Conservation (phyloP, 1,140 invertebrate genomes). For the Caerostris extrusa region DNA sequence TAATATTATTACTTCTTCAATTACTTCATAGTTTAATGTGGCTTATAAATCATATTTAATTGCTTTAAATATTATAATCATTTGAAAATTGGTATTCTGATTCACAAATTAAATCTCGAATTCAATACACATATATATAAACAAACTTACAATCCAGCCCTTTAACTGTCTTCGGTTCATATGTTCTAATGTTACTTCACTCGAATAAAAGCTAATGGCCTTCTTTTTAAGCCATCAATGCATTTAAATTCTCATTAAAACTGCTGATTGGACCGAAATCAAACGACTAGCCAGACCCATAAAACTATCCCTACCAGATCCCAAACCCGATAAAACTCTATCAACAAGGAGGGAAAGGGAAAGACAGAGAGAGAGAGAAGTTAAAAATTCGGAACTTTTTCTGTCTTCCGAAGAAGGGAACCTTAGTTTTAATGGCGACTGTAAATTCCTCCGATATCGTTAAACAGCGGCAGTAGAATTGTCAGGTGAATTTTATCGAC, state of each 20-base stretch:
- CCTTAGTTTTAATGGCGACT: slow-evolving; percentile 51
- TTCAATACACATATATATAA: background rate
- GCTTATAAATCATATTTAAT: too few relatives aligned
- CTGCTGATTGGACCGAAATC: slow-evolving; percentile 25
- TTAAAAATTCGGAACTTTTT: background rate
- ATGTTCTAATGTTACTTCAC: background rate
- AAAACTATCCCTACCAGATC: background rate
- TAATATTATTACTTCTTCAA: too few relatives aligned
- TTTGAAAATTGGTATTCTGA: too few relatives aligned
- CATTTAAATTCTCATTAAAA: slow-evolving; percentile 51
- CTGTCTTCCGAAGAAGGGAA: background rate
- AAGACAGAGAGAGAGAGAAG: too few relatives aligned
- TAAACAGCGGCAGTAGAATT: slow-evolving; percentile 48
- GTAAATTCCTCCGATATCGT: slow-evolving; percentile 57
- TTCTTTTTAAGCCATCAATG: background rate
- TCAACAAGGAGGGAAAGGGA: background rate
- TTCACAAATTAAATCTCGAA: too few relatives aligned
- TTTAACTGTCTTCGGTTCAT: background rate
- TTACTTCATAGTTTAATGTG: too few relatives aligned
- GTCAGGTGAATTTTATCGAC: slow-evolving; percentile 38
- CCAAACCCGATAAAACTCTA: slow-evolving; percentile 30
- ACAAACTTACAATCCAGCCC: background rate
- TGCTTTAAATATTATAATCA: too few relatives aligned
- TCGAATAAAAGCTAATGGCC: background rate
- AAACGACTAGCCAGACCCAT: background rate